Conservation (phyloP, 2,888 invertebrate genomes). For the Labia minor region DNA sequence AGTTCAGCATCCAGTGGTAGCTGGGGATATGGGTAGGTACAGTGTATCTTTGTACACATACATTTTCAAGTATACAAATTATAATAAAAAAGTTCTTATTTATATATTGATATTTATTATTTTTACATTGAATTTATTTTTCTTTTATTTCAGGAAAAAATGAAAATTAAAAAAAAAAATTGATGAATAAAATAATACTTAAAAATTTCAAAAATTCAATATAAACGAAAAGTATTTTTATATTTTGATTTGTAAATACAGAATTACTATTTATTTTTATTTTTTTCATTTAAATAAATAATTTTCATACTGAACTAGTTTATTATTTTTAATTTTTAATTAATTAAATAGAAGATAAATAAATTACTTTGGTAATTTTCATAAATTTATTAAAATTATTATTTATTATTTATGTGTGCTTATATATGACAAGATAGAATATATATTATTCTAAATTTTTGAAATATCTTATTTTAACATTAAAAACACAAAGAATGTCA, state of each 20-base stretch:
- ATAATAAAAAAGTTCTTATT: too few species aligned
- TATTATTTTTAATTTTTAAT: background rate
- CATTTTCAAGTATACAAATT: too few species aligned
- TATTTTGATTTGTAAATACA: background rate
- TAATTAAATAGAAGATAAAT: too few species aligned
- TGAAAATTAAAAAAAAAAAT: background rate
- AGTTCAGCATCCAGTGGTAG: background rate
- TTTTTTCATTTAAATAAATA: background rate
- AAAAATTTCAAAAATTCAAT: background rate
- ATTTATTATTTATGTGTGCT: too few species aligned
- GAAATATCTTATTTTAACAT: too few species aligned
- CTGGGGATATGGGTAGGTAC: background rate
- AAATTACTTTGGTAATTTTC: too few species aligned
- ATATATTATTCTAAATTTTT: too few species aligned
- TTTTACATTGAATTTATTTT: background rate
- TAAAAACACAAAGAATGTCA: too few species aligned
- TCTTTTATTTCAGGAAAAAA: constrained; percentile 13
- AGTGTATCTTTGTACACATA: too few species aligned
- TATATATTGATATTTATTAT: too few species aligned
- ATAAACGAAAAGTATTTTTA: background rate
- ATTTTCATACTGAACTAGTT: background rate
- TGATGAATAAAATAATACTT: background rate
- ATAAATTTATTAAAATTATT: too few species aligned
- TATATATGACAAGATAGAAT: too few species aligned
- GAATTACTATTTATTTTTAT: background rate